These are phyloP conservation scores for Strigops habroptila DNA, from an alignment of 2,113 vertebrate genomes.

Conservation along the genomic window DNA sequence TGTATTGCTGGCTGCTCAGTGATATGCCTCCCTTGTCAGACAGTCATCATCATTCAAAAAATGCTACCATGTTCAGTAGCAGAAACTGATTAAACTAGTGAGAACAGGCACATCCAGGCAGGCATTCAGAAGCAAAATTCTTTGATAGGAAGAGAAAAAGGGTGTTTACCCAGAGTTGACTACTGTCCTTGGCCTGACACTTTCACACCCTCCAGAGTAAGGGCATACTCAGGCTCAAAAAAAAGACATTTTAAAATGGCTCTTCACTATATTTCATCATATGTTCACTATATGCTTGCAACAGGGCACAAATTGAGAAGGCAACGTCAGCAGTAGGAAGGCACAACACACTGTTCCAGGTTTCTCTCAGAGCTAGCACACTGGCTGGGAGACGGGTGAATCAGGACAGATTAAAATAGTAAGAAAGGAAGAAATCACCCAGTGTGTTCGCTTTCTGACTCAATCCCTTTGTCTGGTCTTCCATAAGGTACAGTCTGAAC, in stretches of 20 bases:
- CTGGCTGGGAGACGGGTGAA: accelerated
- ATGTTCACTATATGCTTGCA: neutral
- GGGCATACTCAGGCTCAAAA: neutral
- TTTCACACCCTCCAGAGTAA: neutral
- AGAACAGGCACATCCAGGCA: neutral
- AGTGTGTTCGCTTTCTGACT: neutral
- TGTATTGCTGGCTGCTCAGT: accelerated
- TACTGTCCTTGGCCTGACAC: neutral
- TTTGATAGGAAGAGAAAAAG: neutral
- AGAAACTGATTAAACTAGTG: neutral
- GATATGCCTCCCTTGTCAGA: neutral
- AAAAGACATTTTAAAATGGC: neutral
- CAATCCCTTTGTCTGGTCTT: neutral
- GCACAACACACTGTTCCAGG: neutral
- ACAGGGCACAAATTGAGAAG: neutral
- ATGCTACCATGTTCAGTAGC: neutral
- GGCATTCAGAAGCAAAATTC: neutral
- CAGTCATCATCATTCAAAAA: neutral
- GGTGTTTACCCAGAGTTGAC: accelerated
- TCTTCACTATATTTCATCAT: neutral
- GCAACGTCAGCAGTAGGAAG: neutral
- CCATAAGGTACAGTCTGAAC: neutral
- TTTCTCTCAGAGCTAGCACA: neutral
- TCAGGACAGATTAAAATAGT: neutral
- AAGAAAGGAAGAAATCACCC: neutral